Evolutionary conservation across 2,888 invertebrate species (phyloP).

Genomic region (Clunio marinus): DNA sequence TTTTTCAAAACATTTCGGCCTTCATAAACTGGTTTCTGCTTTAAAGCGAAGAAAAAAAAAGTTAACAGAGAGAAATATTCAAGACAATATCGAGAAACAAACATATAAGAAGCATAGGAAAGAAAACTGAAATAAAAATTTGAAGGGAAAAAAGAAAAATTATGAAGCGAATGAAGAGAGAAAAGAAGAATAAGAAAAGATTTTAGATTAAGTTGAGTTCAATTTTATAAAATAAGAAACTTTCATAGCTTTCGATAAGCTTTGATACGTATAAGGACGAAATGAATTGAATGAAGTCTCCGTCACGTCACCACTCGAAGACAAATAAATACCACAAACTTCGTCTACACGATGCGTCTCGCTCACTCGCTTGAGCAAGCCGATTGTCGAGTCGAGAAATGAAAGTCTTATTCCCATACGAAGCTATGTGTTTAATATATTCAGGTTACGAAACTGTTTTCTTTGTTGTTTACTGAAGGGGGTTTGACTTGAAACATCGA

Average conservation of each 20-base stretch:
- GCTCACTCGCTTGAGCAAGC: background rate
- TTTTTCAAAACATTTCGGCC: slow-evolving; percentile 38
- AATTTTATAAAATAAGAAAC: background rate
- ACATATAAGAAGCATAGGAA: slow-evolving; percentile 20
- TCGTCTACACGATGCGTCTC: no score
- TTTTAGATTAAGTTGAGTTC: slow-evolving; percentile 7
- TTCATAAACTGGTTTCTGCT: slow-evolving; percentile 37
- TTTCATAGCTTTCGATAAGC: no score
- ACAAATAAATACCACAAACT: no score
- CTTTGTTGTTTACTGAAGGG: slow-evolving; percentile 37
- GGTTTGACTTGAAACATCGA: slow-evolving; percentile 1
- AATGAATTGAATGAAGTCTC: no score
- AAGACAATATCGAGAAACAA: slow-evolving; percentile 34
- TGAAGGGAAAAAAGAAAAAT: slow-evolving; percentile 7
- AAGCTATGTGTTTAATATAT: slow-evolving; percentile 37
- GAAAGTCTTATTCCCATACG: slow-evolving; percentile 39
- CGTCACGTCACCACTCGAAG: no score
- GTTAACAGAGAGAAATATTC: slow-evolving; percentile 34
- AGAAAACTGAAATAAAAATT: slow-evolving; percentile 17
- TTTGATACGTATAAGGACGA: no score
- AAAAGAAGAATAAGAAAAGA: background rate
- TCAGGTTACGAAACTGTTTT: slow-evolving; percentile 41
- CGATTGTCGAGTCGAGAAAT: slow-evolving; percentile 25
- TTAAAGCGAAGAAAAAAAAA: slow-evolving; percentile 20
- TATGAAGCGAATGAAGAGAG: background rate